phyloP scores from a whole-genome alignment of 2,797 vertebrate genomes.

The Balearica regulorum region DNA sequence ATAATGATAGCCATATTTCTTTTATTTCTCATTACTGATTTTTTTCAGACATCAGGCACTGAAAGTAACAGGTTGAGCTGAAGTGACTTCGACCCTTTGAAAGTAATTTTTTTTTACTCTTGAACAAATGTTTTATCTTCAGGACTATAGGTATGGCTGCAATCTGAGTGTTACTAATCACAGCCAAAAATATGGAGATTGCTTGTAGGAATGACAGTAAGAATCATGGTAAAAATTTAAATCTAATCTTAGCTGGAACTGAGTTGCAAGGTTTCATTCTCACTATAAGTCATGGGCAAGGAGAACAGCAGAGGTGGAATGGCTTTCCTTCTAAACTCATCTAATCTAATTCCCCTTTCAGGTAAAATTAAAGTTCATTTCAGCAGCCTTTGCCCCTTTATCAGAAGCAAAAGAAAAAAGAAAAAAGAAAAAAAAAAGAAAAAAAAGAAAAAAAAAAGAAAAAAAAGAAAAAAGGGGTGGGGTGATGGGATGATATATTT shows the following conservation, averaged over 20 bases:
- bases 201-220: not conserved
- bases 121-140: not conserved
- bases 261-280: not conserved
- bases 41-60: not conserved
- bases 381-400: not conserved
- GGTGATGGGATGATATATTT: not conserved
- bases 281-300: not conserved
- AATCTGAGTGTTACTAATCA: not conserved
- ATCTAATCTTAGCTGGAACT: not conserved
- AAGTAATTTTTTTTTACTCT: not conserved
- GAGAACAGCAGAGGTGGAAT: not conserved
- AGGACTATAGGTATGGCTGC: not conserved
- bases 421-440: not conserved
- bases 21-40: not conserved
- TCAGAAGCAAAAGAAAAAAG: not conserved
- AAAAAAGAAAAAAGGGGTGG: not conserved
- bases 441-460: too few relatives aligned
- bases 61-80: not conserved
- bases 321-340: not conserved
- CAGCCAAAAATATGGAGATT: not conserved
- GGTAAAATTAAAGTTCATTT: not conserved
- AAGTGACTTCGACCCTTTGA: not conserved
- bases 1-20: not conserved
- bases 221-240: not conserved
- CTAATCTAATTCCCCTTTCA: not conserved